Base-by-base conservation (phyloP, 1,140 invertebrate genomes). In the Hyphantria cunea region DNA sequence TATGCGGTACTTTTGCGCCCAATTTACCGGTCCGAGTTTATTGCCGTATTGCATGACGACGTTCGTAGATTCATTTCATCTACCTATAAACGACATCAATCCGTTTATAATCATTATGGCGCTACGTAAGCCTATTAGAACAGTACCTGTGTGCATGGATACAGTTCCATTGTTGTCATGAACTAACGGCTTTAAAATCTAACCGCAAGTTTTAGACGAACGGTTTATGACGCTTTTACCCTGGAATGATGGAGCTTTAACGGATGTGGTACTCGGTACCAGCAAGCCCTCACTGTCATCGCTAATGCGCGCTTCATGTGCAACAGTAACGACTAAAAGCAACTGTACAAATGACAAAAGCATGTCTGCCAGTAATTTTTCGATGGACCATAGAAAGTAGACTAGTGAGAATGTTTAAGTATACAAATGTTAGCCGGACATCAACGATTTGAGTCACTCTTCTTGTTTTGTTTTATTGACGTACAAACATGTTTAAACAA, bases 271-370 rank as follows among this genome's bases (percentile, higher is more conserved):
- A 39, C 45, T 39, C 33, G 12, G 7, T 8, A 9, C 14, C 45
- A 37, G 14, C 17, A 5, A 39, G 8, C 32, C 37, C 6, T 52
- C 42, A 50, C 13, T 49, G 47, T 47, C 42, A 42, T 11, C 54
- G 47, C 53, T 58, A 65, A 65, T 65, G 54, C 42, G 9, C 41
- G 48, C 55, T 53, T 65, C 63, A 49, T 65, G 63, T 65, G n/a
- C 17, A 39, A 44, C 41, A 50, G 12, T 42, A 49, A 49, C 47
- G 32, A 51, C 52, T 42, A 33, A 52, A 59, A 65, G 47, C 37
- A 10, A 55, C 44, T 39, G 37, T 39, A 55, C 34, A 55, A 49
- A 64, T 56, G 41, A 63, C 60, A 49, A 63, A 63, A 48, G 17
- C 60, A 48, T 63, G 60, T 63, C 50, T 32, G 51, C 39, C 37